These are phyloP conservation scores for Macaria liturata DNA, from an alignment of 2,888 invertebrate genomes.

Conservation along the genomic window DNA sequence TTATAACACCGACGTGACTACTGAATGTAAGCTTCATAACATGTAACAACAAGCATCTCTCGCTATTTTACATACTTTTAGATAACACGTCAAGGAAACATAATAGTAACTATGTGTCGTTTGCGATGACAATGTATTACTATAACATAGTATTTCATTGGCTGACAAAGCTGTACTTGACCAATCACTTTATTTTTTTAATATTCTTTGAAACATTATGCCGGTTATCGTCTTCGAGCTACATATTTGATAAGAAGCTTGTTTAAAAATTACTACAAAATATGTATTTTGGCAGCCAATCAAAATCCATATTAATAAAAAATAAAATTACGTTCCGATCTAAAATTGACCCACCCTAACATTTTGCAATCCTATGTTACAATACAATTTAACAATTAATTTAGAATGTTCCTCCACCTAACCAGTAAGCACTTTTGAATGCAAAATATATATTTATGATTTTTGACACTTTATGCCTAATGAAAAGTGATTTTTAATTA, in stretches of 20 bases:
- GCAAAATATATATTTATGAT: slow-evolving; percentile 35
- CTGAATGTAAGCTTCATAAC: slow-evolving; percentile 63
- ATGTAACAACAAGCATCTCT: slow-evolving; percentile 63
- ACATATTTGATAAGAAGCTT: too few relatives aligned
- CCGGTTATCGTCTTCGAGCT: too few relatives aligned
- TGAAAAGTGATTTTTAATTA: slow-evolving; percentile 33
- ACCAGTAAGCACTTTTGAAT: slow-evolving; percentile 37
- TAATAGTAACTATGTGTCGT: background rate
- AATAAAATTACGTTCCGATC: slow-evolving; percentile 28
- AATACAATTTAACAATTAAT: slow-evolving; percentile 51
- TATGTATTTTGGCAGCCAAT: slow-evolving; percentile 1
- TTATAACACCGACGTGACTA: slow-evolving; percentile 65
- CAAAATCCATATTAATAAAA: slow-evolving; percentile 1
- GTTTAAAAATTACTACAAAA: background rate
- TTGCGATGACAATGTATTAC: background rate
- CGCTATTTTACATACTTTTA: slow-evolving; percentile 31
- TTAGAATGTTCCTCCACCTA: slow-evolving; percentile 57
- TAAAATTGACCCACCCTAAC: slow-evolving; percentile 68
- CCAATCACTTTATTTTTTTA: background rate
- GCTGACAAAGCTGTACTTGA: slow-evolving; percentile 1
- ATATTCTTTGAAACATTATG: too few relatives aligned
- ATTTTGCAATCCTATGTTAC: slow-evolving; percentile 30
- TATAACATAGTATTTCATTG: background rate
- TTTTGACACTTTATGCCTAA: slow-evolving; percentile 51
- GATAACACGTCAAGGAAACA: slow-evolving; percentile 7